These are phyloP conservation scores for Parauchenoglanis punctatus DNA, from an alignment of 2,797 vertebrate genomes.

Conservation along the genomic window DNA sequence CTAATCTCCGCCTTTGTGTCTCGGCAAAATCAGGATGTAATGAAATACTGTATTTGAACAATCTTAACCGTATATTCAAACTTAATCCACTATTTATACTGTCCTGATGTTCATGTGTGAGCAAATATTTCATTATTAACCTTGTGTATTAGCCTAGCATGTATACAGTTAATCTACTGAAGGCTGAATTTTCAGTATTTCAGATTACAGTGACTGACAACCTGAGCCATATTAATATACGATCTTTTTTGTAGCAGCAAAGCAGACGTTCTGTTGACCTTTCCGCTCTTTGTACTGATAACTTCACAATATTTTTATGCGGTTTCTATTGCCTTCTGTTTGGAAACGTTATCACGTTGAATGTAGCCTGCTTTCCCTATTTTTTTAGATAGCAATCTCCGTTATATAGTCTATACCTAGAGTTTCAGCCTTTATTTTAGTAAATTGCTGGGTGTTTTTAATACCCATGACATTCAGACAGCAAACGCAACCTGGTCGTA, in stretches of 20 bases:
- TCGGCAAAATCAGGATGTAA: neutral
- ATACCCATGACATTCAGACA: neutral
- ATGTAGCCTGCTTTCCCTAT: neutral
- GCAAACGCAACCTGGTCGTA: neutral
- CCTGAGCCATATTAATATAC: neutral
- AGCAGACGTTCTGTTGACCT: neutral
- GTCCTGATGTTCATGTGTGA: neutral
- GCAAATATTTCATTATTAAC: neutral
- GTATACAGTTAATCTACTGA: neutral
- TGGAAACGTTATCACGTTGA: neutral
- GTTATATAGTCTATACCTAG: neutral
- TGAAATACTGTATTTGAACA: neutral
- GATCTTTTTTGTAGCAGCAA: neutral
- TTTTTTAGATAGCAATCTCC: neutral
- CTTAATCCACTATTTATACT: too few species aligned
- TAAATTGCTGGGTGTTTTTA: neutral
- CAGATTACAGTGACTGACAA: neutral
- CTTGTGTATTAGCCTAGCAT: conserved; percentile 3
- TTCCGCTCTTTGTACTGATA: neutral
- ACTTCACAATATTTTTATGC: neutral
- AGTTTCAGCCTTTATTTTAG: neutral
- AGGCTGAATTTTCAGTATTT: neutral
- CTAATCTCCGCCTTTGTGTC: neutral
- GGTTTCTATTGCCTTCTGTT: neutral
- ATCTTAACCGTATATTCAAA: neutral